phyloP scores from a whole-genome alignment of 1,140 invertebrate genomes.

The Liolophura sinensis region DNA sequence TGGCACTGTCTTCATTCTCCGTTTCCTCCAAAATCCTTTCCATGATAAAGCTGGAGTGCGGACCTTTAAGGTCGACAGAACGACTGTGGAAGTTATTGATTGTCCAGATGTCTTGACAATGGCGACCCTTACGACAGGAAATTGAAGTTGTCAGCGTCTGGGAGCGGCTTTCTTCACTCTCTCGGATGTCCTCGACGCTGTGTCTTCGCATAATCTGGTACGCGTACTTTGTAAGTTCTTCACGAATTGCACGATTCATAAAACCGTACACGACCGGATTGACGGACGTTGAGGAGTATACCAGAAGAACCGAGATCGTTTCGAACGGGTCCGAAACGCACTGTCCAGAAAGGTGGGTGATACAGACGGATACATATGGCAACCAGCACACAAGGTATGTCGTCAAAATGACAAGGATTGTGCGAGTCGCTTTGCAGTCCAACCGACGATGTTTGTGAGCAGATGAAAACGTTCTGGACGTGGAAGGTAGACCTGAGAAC shows the following conservation, averaged over 20 bases:
- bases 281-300: constrained; percentile 28
- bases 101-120: too few species aligned
- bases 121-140: too few species aligned
- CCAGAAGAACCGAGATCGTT: constrained; percentile 23
- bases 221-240: constrained; percentile 28
- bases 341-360: constrained; percentile 8
- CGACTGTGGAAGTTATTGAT: too few species aligned
- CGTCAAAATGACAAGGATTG: constrained; percentile 33
- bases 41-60: too few species aligned
- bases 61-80: too few species aligned
- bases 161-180: too few species aligned
- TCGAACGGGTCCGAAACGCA: constrained; percentile 13
- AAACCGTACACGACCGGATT: constrained; percentile 42
- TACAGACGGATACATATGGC: constrained; percentile 24
- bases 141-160: too few species aligned
- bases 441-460: constrained; percentile 7
- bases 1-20: too few species aligned
- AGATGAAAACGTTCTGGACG: constrained; percentile 5
- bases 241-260: constrained; percentile 37
- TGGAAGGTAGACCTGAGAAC: constrained; percentile 6
- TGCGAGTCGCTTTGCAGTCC: constrained; percentile 38
- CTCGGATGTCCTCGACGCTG: too few species aligned
- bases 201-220: too few species aligned
- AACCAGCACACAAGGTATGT: constrained; percentile 35
- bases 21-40: too few species aligned